Percentiles rank a stretch among this genome's conserved stretches.
Conservation (phyloP, 2,888 invertebrate species). For the Himalopsyche kuldschensis region DNA sequence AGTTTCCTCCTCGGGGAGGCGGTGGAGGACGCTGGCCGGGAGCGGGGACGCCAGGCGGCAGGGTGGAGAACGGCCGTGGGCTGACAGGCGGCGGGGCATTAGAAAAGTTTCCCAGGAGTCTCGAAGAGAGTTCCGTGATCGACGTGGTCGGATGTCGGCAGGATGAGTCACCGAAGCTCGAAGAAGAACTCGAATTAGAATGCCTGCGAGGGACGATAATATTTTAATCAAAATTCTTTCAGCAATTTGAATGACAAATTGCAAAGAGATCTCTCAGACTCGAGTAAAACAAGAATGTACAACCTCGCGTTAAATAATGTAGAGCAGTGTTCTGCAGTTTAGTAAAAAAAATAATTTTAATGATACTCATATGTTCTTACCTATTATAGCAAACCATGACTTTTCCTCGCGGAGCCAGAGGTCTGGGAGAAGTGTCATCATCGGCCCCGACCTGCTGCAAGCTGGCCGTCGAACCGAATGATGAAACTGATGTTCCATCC, state of each 20-base stretch:
- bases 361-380: background rate
- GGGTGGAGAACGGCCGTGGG: constrained; percentile 21
- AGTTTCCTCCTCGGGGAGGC: constrained; percentile 43
- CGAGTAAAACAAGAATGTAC: too few species aligned
- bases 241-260: too few species aligned
- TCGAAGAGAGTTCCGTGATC: constrained; percentile 33
- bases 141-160: constrained; percentile 34
- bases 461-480: constrained; percentile 42
- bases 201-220: constrained; percentile 14
- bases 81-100: constrained; percentile 24
- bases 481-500: constrained; percentile 49
- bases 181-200: constrained; percentile 11
- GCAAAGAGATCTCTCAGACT: too few species aligned
- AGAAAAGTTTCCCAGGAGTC: constrained; percentile 34
- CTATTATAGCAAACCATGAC: background rate
- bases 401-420: background rate
- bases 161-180: background rate
- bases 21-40: constrained; percentile 33
- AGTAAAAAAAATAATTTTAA: background rate
- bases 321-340: too few species aligned
- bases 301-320: constrained; percentile 40
- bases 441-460: constrained; percentile 44
- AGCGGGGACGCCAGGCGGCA: constrained; percentile 2
- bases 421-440: constrained; percentile 43
- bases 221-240: background rate